Percentiles rank a stretch among this genome's conserved stretches.
Conservation (phyloP, 2,888 invertebrate genomes). For the Esperia sulphurella region DNA sequence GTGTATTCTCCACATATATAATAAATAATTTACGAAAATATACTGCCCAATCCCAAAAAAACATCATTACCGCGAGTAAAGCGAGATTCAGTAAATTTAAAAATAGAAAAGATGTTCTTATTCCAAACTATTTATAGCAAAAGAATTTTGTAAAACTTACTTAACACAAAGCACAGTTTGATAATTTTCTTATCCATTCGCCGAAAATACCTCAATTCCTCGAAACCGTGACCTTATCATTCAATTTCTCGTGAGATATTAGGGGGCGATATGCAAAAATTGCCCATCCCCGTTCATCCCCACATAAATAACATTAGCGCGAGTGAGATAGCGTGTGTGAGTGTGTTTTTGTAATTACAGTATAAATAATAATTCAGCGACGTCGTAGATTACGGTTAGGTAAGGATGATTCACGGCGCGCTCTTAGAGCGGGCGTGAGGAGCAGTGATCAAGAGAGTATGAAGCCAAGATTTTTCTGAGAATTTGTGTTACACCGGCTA, state of each 20-base stretch:
- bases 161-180: no score
- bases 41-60: no score
- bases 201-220: slow-evolving; percentile 16
- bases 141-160: no score
- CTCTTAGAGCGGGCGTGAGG: slow-evolving; percentile 2
- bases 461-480: background rate
- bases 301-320: slow-evolving; percentile 71
- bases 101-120: no score
- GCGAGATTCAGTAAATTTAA: no score
- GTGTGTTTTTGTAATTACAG: slow-evolving; percentile 77
- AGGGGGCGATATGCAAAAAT: slow-evolving; percentile 72
- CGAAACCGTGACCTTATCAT: slow-evolving; percentile 46
- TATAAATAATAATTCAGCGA: slow-evolving; percentile 75
- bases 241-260: slow-evolving; percentile 56
- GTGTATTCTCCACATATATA: no score
- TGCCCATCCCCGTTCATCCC: slow-evolving; percentile 66
- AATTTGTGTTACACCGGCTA: no score
- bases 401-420: slow-evolving; percentile 45
- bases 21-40: no score
- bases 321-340: slow-evolving; percentile 62
- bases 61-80: no score
- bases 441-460: no score
- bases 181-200: background rate
- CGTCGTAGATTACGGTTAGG: slow-evolving; percentile 70
- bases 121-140: no score